These are phyloP conservation scores for Ianthella basta DNA, from an alignment of 37 sponge, comb jelly and placozoan genomes.

Conservation along the genomic window DNA sequence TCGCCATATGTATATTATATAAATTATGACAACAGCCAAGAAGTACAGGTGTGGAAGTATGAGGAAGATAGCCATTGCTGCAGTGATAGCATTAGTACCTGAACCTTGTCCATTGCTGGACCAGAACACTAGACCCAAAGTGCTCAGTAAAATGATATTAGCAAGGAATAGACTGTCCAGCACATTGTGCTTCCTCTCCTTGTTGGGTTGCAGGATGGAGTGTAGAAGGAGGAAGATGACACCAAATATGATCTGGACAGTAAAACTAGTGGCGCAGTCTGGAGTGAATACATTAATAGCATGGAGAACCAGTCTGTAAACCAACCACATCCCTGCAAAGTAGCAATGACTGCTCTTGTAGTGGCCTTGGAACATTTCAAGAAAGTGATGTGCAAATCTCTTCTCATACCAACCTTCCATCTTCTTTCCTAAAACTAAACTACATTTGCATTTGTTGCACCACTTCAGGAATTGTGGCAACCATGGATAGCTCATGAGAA, in stretches of 20 bases:
- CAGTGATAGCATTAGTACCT: not conserved
- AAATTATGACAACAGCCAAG: not conserved
- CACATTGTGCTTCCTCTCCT: not conserved
- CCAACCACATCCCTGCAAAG: conserved; percentile 16
- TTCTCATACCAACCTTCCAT: not conserved
- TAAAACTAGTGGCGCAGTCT: not conserved
- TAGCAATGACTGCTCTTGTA: not conserved
- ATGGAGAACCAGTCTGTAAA: conserved; percentile 4
- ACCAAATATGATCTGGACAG: not conserved
- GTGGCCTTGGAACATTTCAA: conserved; percentile 14
- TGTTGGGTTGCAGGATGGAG: conserved; percentile 17
- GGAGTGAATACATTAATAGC: conserved; percentile 6
- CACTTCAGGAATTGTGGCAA: not conserved
- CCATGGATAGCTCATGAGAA: conserved; percentile 12
- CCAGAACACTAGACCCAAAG: not conserved
- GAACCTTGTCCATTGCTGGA: not conserved
- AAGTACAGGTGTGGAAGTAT: not conserved
- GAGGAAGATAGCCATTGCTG: not conserved
- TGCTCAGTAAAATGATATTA: not conserved
- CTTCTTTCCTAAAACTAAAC: not conserved
- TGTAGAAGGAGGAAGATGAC: not conserved
- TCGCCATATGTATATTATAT: no score
- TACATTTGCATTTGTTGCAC: conserved; percentile 5
- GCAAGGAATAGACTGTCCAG: not conserved
- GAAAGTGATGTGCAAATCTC: not conserved